These are phyloP conservation scores for Sebastes steindachneri DNA, from an alignment of 2,797 vertebrate species.

Conservation along the genomic window DNA sequence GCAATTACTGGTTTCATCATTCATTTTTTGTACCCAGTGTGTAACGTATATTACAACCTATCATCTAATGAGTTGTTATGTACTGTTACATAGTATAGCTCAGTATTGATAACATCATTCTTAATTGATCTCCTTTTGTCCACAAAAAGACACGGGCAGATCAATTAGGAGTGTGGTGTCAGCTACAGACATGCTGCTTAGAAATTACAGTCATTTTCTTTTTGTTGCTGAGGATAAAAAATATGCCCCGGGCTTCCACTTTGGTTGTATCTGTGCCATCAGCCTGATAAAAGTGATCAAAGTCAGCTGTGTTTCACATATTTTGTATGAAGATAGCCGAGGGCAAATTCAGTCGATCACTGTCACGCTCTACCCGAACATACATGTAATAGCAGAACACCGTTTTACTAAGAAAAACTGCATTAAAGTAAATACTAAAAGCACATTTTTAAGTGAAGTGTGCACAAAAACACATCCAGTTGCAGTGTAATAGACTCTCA, in stretches of 20 bases:
- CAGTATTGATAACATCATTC: neutral
- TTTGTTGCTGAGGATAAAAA: slow-evolving; percentile 3
- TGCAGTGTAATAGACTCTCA: neutral
- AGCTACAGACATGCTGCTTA: neutral
- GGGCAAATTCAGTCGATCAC: neutral
- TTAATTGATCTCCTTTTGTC: slow-evolving; percentile 1
- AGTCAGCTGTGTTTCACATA: neutral
- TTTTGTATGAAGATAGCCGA: neutral
- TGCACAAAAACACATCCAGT: neutral
- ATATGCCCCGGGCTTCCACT: neutral
- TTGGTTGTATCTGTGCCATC: slow-evolving; percentile 9
- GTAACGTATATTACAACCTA: neutral
- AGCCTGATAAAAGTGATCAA: slow-evolving; percentile 30
- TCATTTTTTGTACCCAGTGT: neutral
- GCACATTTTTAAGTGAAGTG: neutral
- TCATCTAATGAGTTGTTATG: neutral
- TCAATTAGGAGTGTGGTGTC: neutral
- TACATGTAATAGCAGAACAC: neutral
- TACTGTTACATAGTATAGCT: neutral
- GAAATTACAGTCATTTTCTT: neutral
- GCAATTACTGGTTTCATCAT: slow-evolving; percentile 2
- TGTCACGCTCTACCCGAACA: neutral
- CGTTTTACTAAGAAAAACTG: neutral
- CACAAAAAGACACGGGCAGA: neutral
- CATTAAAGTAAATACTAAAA: neutral